phyloP scores from a whole-genome alignment of 1,140 invertebrate genomes.

The Temnothorax curvispinosus region DNA sequence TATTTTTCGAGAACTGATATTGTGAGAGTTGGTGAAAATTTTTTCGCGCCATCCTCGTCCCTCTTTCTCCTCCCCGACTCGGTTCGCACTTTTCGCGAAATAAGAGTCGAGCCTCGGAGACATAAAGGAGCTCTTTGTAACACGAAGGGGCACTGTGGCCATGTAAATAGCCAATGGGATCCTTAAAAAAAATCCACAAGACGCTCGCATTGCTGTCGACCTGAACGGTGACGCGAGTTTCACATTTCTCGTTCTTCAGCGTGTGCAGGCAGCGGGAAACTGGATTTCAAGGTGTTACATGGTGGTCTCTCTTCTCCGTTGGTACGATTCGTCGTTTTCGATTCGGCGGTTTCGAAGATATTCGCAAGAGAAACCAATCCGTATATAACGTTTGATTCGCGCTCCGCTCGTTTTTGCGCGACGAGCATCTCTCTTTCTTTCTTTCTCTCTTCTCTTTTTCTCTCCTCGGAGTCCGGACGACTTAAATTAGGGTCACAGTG shows the following conservation, averaged over 20 bases:
- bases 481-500: conserved; percentile 71
- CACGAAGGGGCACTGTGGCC: conserved; percentile 31
- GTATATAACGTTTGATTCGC: conserved; percentile 32
- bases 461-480: conserved; percentile 30
- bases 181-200: conserved; percentile 51
- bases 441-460: neutral
- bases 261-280: conserved; percentile 56
- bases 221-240: conserved; percentile 65
- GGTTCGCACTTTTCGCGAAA: conserved; percentile 64
- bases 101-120: conserved; percentile 50
- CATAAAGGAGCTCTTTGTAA: conserved; percentile 55
- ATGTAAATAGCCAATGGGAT: conserved; percentile 66
- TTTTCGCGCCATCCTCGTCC: neutral
- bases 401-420: conserved; percentile 2
- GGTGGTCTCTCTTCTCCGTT: neutral
- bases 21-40: conserved; percentile 4
- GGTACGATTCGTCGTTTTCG: conserved; percentile 13
- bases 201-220: conserved; percentile 54
- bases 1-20: neutral
- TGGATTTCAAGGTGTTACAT: conserved; percentile 67
- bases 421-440: neutral
- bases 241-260: conserved; percentile 63
- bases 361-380: conserved; percentile 34
- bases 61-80: neutral
- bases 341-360: conserved; percentile 38